A percentile compares a stretch with the other conserved stretches of the same genome.
These are phyloP conservation scores for Hirundo rustica DNA, from an alignment of 2,797 vertebrate species.

Conservation along the genomic window DNA sequence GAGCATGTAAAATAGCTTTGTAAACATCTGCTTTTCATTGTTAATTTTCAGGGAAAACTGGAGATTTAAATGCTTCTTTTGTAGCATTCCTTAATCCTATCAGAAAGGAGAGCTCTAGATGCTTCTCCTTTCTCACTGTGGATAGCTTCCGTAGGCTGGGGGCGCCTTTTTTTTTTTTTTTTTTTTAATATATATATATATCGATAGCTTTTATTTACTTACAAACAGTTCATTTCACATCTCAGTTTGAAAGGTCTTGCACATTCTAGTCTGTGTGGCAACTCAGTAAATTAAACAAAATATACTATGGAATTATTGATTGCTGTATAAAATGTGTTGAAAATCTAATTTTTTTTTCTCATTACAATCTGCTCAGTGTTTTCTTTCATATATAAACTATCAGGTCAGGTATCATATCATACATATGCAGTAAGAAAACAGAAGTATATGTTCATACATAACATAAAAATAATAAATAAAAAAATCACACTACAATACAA, in stretches of 20 bases:
- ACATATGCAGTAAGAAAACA: not conserved
- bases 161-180: not conserved
- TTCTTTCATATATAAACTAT: constrained; percentile 41
- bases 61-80: constrained; percentile 74
- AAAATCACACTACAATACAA: not conserved
- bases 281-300: constrained; percentile 50
- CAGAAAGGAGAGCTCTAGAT: constrained; percentile 69
- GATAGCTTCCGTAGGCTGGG: constrained; percentile 33
- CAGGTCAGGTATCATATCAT: not conserved
- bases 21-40: constrained; percentile 84
- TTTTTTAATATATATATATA: too few species aligned
- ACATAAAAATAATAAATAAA: constrained; percentile 6
- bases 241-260: constrained; percentile 37
- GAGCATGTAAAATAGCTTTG: constrained; percentile 77
- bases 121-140: constrained; percentile 54
- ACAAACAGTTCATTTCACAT: constrained; percentile 29
- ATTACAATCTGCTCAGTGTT: constrained; percentile 12
- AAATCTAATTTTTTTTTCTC: constrained; percentile 41
- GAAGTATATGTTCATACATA: not conserved
- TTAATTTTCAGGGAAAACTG: constrained; percentile 79
- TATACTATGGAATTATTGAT: not conserved
- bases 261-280: not conserved
- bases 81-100: constrained; percentile 74
- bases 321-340: constrained; percentile 20
- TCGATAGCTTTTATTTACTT: constrained; percentile 49